Evolutionary conservation across 2,797 vertebrate genomes (phyloP).

Genomic region (Crax fasciolata): DNA sequence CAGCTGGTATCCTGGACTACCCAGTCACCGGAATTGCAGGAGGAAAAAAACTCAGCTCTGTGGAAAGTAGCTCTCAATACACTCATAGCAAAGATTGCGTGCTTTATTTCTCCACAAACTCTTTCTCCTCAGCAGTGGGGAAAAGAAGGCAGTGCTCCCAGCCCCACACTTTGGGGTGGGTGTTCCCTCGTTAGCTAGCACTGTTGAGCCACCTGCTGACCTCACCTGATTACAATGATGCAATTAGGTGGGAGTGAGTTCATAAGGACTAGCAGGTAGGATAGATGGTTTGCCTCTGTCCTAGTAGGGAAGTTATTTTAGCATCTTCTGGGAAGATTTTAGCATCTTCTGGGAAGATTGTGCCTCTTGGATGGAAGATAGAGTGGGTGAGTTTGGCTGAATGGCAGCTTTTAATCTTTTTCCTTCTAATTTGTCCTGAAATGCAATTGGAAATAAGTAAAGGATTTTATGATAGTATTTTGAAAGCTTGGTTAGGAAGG

Average conservation of each 20-base stretch:
- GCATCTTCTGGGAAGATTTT: rapidly evolving
- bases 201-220: not conserved
- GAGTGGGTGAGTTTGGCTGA: rapidly evolving
- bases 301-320: not conserved
- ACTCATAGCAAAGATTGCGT: rapidly evolving
- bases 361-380: rapidly evolving
- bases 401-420: not conserved
- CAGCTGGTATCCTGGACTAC: not conserved
- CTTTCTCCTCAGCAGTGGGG: too few species aligned
- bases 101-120: not conserved
- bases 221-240: not conserved
- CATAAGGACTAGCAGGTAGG: not conserved
- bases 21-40: rapidly evolving
- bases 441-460: not conserved
- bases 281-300: not conserved
- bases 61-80: rapidly evolving
- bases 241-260: not conserved
- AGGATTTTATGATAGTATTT: not conserved
- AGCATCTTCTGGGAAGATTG: too few species aligned
- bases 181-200: rapidly evolving
- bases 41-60: not conserved
- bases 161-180: rapidly evolving
- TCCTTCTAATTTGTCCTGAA: not conserved
- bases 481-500: not conserved
- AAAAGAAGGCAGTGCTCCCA: not conserved